Percentiles rank a stretch among this genome's conserved stretches.
Conservation (phyloP, 2,888 invertebrate species). For the Asteroscopus sphinx region DNA sequence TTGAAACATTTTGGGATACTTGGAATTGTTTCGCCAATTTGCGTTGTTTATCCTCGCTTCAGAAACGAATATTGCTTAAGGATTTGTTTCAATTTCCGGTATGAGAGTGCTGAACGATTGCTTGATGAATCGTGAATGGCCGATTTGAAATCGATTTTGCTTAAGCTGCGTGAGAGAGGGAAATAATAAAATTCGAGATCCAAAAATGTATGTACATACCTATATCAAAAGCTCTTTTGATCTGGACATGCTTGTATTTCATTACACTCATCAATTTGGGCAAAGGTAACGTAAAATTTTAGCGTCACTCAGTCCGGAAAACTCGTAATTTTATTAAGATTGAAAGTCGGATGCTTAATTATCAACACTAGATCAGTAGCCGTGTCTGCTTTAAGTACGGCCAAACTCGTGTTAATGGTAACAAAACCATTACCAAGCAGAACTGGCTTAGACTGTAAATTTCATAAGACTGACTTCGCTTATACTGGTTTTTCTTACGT, state of each 20-base stretch:
- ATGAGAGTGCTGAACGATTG: constrained; percentile 3
- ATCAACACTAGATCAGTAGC: constrained; percentile 11
- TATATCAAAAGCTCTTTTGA: constrained; percentile 2
- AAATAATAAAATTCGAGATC: neutral
- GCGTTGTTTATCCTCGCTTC: constrained; percentile 12
- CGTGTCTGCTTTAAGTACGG: constrained; percentile 12
- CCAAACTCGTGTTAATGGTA: too few species aligned
- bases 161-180: neutral
- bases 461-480: too few species aligned
- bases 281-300: constrained; percentile 25
- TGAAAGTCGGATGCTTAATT: constrained; percentile 9
- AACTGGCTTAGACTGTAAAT: too few species aligned
- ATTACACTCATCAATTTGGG: constrained; percentile 25
- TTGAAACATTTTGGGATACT: constrained; percentile 25
- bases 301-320: constrained; percentile 15
- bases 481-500: too few species aligned
- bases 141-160: constrained; percentile 10
- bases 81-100: constrained; percentile 20
- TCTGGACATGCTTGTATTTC: constrained; percentile 9
- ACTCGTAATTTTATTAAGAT: constrained; percentile 23
- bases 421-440: too few species aligned
- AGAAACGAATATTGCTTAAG: constrained; percentile 4
- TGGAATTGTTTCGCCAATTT: constrained; percentile 20
- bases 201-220: constrained; percentile 3
- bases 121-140: constrained; percentile 6